These are phyloP conservation scores for Poecilia gillii DNA, from an alignment of 2,797 vertebrate species.

Conservation along the genomic window DNA sequence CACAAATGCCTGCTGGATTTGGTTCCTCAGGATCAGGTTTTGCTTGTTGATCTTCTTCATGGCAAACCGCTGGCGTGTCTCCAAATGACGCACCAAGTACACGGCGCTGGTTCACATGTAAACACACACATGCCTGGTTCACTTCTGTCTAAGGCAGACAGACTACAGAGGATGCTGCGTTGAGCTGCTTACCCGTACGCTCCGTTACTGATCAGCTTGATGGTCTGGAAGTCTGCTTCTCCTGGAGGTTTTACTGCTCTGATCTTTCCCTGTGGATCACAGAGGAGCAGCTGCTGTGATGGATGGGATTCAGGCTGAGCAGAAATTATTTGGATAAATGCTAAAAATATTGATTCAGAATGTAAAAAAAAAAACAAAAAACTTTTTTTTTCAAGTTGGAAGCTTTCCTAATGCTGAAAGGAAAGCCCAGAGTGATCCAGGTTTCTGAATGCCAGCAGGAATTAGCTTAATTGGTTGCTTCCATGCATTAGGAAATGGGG, in stretches of 20 bases:
- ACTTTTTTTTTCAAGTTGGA: slow-evolving; percentile 30
- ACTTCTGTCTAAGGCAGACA: neutral
- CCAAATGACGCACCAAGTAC: slow-evolving; percentile 90
- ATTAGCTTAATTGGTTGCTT: slow-evolving; percentile 52
- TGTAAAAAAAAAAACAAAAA: neutral
- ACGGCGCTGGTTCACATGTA: slow-evolving; percentile 80
- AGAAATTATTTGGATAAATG: neutral
- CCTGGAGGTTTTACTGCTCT: slow-evolving; percentile 88
- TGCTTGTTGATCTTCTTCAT: slow-evolving; percentile 99
- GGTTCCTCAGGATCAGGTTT: slow-evolving; percentile 93
- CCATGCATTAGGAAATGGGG: slow-evolving; percentile 55
- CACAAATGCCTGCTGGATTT: slow-evolving; percentile 94
- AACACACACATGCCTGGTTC: neutral
- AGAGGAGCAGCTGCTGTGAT: slow-evolving; percentile 21
- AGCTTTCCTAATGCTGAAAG: slow-evolving; percentile 25
- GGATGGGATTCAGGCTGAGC: neutral
- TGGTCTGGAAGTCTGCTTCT: slow-evolving; percentile 94
- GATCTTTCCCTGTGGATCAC: slow-evolving; percentile 82
- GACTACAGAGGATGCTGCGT: neutral
- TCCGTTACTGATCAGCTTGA: slow-evolving; percentile 95
- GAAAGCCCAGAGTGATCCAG: slow-evolving; percentile 18
- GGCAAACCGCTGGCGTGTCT: slow-evolving; percentile 90
- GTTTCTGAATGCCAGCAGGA: slow-evolving; percentile 39
- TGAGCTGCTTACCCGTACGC: slow-evolving; percentile 87
- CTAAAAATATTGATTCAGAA: neutral